Evolutionary conservation across 2,113 vertebrate species (phyloP), one percentile per base, ranked within the genome.

Genomic region (Paraplagusia blochii): DNA sequence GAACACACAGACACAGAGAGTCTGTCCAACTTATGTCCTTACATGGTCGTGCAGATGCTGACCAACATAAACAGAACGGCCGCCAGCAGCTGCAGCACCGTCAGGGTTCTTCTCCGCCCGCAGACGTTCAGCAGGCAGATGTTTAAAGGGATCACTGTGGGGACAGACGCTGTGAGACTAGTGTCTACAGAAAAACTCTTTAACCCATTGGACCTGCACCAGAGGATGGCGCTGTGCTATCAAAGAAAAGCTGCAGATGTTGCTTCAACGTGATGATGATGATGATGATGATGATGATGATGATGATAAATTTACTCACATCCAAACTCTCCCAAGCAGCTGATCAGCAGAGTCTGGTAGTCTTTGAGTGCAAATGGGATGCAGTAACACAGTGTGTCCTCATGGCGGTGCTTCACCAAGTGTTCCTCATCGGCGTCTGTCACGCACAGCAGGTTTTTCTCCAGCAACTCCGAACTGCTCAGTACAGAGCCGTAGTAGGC

Each of bases 311-410:
- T 12, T 11, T 12, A 66, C 81, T 92, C 72, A 98, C 95, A 0
- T 16, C 93, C 90, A 0, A 96, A 93, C 78, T 98, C 96, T 6
- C 97, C 95, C 0, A 81, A 16, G 2, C 92, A 93, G 91, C 96
- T 98, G 90, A 98, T 93, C 65, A 97, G 90, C 79, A 98, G 93
- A 16, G 93, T 93, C 56, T 77, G 77, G 85, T 98, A 99, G 82
- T 97, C 95, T 0, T 63, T n/a, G 0, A 76, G 50, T 0, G 84
- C 88, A 0, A 98, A 93, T 11, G 92, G 56, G 77, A 77, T 91
- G 78, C 97, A 99, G 83, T 91, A 81, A 66, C 96, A 98, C 12
- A 88, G 83, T 10, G 82, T 80, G 9, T 14, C 83, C 34, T 72
- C 83, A 13, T 84, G 91, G 46, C 75, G 82, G 0, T 89, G 87